Evolutionary conservation across 2,797 vertebrate species (phyloP).

Genomic region (Avahi laniger): DNA sequence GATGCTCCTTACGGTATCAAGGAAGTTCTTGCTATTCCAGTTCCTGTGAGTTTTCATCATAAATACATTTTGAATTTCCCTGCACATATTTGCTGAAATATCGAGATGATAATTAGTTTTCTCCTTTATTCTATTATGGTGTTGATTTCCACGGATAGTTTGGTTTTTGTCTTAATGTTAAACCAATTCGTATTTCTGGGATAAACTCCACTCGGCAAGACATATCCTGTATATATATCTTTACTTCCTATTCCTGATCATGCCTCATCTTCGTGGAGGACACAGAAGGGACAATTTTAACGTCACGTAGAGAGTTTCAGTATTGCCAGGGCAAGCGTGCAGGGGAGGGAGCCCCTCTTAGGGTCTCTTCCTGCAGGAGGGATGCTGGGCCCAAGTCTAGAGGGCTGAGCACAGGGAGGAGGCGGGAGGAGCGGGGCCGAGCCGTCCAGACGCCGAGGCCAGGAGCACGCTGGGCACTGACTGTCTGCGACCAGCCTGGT

Average conservation of each 20-base stretch:
- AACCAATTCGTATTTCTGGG: too few relatives aligned
- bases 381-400: rapidly evolving
- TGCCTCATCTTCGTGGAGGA: rapidly evolving
- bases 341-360: rapidly evolving
- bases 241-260: too few relatives aligned
- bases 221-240: too few relatives aligned
- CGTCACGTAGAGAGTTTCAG: rapidly evolving
- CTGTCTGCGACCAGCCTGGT: rapidly evolving
- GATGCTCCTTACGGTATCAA: rapidly evolving
- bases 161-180: too few relatives aligned
- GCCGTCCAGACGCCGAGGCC: rapidly evolving
- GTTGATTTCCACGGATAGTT: neutral
- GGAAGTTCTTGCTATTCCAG: rapidly evolving
- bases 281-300: rapidly evolving
- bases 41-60: neutral
- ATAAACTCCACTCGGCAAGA: too few relatives aligned
- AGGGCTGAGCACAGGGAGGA: neutral
- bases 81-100: neutral
- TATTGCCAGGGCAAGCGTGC: rapidly evolving
- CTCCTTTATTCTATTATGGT: neutral
- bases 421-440: rapidly evolving
- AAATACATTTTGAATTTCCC: neutral
- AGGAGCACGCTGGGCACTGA: rapidly evolving
- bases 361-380: neutral
- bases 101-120: neutral